phyloP scores from a whole-genome alignment of 1,140 invertebrate genomes.

The Drosophila nikananu region DNA sequence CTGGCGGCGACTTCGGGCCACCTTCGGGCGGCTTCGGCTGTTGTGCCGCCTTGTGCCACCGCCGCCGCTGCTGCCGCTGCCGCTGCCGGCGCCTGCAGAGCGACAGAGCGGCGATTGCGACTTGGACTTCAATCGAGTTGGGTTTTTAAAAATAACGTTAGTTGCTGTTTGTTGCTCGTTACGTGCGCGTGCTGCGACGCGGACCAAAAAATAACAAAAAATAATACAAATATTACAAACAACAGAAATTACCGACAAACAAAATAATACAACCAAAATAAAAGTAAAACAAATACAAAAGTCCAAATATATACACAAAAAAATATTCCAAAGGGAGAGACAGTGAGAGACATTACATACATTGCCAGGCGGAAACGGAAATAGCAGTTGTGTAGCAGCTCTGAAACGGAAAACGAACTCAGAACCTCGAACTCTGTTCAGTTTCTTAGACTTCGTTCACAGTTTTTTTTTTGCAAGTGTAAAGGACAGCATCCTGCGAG shows the following conservation, averaged over 20 bases:
- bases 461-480: conserved; percentile 25
- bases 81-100: conserved; percentile 22
- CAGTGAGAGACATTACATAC: not conserved
- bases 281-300: conserved; percentile 12
- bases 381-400: not conserved
- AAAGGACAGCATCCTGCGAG: conserved; percentile 20
- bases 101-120: conserved; percentile 36
- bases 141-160: conserved; percentile 84
- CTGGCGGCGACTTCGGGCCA: conserved; percentile 13
- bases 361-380: conserved; percentile 9
- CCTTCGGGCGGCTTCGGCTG: conserved; percentile 59
- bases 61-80: conserved; percentile 16
- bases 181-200: conserved; percentile 84
- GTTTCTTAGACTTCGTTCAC: not conserved
- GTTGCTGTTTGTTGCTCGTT: conserved; percentile 85
- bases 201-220: conserved; percentile 45
- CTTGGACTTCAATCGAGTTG: conserved; percentile 83
- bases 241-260: not conserved
- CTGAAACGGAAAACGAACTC: conserved; percentile 19
- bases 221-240: not conserved
- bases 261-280: not conserved
- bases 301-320: conserved; percentile 16
- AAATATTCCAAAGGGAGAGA: too few species aligned
- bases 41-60: conserved; percentile 19
- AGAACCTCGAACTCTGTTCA: not conserved